phyloP scores from a whole-genome alignment of 2,888 invertebrate genomes.

The Tachystola acroxantha region DNA sequence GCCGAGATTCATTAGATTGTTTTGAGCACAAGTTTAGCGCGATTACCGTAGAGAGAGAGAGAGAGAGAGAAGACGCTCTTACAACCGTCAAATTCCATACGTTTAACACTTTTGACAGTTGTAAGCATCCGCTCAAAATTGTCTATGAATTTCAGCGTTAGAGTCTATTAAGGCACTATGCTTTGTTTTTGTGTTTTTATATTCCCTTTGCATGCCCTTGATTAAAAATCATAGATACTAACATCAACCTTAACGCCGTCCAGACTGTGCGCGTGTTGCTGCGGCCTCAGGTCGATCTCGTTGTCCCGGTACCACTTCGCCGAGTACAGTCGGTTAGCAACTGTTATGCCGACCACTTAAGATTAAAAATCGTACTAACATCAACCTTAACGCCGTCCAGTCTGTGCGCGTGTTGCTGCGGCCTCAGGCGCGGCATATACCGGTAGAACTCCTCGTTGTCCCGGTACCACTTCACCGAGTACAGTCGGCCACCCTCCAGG shows the following conservation, averaged over 20 bases:
- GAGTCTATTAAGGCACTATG: too few species aligned
- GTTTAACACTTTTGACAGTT: too few species aligned
- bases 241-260: conserved; percentile 82
- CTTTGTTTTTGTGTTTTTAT: too few species aligned
- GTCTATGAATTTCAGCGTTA: too few species aligned
- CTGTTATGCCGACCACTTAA: conserved; percentile 72
- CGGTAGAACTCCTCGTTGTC: conserved; percentile 83
- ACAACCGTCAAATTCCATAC: too few species aligned
- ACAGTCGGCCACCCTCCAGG: conserved; percentile 79
- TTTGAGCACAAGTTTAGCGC: too few species aligned
- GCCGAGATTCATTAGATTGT: too few species aligned
- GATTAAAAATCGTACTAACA: conserved; percentile 76
- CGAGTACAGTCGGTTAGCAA: conserved; percentile 79
- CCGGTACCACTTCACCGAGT: conserved; percentile 83
- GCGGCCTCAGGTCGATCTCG: conserved; percentile 79
- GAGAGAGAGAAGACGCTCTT: too few species aligned
- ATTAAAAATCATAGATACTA: too few species aligned
- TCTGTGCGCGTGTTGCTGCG: conserved; percentile 80
- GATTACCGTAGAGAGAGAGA: too few species aligned
- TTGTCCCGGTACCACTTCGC: conserved; percentile 83
- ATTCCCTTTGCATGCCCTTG: too few species aligned
- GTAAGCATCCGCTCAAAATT: too few species aligned
- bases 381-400: conserved; percentile 81
- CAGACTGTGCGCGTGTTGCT: conserved; percentile 79
- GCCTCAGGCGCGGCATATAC: conserved; percentile 80